Evolutionary conservation across 2,797 vertebrate species (phyloP).

Genomic region (Artibeus jamaicensis): DNA sequence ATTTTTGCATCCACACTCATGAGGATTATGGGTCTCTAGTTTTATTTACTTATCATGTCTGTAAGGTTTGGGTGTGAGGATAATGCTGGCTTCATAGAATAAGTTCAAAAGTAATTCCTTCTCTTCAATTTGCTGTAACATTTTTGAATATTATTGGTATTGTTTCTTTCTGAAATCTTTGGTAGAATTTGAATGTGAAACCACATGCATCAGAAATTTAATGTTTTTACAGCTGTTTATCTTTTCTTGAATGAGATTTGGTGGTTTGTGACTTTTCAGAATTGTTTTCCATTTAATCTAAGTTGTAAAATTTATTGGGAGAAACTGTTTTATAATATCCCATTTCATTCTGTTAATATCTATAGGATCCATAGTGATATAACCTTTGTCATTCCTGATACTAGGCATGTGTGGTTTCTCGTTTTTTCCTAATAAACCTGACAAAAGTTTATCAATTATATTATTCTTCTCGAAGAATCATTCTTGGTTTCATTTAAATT

Average conservation of each 20-base stretch:
- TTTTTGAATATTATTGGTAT: too few species aligned
- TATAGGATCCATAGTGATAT: accelerated
- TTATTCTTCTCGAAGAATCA: background rate
- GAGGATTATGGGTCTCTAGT: too few species aligned
- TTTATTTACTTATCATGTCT: background rate
- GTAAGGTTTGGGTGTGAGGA: background rate
- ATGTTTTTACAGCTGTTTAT: background rate
- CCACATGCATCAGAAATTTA: background rate
- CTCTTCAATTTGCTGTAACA: background rate
- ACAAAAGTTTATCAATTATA: background rate
- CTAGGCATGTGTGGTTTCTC: background rate
- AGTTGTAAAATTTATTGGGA: background rate
- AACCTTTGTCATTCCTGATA: background rate
- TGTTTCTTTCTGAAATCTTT: background rate
- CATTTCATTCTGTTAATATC: background rate
- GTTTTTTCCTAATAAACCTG: background rate
- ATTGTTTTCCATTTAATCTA: background rate
- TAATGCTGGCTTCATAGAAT: background rate
- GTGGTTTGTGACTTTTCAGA: background rate
- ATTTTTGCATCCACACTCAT: background rate
- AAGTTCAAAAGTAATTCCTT: background rate
- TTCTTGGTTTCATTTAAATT: background rate
- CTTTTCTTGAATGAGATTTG: background rate
- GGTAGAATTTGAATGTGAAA: background rate
- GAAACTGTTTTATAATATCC: too few species aligned